Percentiles rank a stretch among this genome's conserved stretches.
Conservation (phyloP, 2,888 invertebrate species). For the Palloptera scutellata region DNA sequence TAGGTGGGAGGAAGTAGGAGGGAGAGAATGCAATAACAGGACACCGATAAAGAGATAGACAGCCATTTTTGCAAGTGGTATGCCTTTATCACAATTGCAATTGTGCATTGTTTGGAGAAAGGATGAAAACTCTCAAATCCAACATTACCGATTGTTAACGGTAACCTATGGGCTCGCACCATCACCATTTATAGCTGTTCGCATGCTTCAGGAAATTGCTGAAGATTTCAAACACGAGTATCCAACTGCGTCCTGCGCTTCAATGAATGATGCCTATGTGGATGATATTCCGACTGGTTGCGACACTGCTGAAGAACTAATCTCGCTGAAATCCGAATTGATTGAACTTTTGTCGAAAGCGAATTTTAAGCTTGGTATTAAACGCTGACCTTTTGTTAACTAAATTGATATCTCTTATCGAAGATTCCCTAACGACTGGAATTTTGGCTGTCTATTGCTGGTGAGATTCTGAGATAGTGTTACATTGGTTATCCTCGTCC, state of each 20-base stretch:
- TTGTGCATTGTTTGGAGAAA: not conserved
- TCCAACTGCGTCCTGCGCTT: not conserved
- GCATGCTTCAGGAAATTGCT: slow-evolving; percentile 18
- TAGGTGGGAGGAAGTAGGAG: no score
- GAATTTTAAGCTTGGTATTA: slow-evolving; percentile 24
- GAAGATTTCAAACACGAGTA: slow-evolving; percentile 13
- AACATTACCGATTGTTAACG: not conserved
- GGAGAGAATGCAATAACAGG: no score
- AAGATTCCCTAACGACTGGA: slow-evolving; percentile 20
- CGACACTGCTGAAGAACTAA: slow-evolving; percentile 7
- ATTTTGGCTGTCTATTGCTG: slow-evolving; percentile 28
- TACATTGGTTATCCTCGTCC: slow-evolving; percentile 45
- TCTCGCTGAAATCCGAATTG: slow-evolving; percentile 3
- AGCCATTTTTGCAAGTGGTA: no score
- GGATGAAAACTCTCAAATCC: not conserved
- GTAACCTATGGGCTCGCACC: slow-evolving; percentile 2
- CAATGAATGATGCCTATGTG: slow-evolving; percentile 19
- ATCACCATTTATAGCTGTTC: slow-evolving; percentile 22
- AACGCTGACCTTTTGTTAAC: slow-evolving; percentile 32
- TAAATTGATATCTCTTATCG: slow-evolving; percentile 24
- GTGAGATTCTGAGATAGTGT: slow-evolving; percentile 49
- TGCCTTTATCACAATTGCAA: no score
- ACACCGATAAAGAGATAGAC: no score
- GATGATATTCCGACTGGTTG: slow-evolving; percentile 24
- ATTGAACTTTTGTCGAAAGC: not conserved